Evolutionary conservation across 2,888 invertebrate species (phyloP).

Genomic region (Mimas tiliae): DNA sequence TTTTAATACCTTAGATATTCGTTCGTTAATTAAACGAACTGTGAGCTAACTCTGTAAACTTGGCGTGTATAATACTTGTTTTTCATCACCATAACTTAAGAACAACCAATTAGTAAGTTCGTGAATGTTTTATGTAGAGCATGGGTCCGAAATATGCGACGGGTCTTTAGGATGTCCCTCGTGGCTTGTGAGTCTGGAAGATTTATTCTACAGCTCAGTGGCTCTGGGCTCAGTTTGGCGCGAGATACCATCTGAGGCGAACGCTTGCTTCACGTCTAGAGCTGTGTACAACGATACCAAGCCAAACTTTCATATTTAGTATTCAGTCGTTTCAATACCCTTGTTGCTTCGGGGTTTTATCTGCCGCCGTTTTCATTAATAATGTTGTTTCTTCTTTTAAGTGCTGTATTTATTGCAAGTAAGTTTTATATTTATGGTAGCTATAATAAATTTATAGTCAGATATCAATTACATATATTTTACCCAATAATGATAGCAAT

Average conservation of each 20-base stretch:
- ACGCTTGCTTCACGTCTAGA: conserved; percentile 35
- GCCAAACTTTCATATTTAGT: neutral
- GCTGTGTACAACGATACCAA: neutral
- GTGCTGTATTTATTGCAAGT: conserved; percentile 41
- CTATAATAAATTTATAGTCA: no score
- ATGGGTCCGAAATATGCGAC: neutral
- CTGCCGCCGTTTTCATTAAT: neutral
- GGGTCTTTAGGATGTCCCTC: conserved; percentile 34
- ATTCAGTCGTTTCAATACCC: neutral
- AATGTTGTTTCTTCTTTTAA: conserved; percentile 32
- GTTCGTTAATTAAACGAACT: no score
- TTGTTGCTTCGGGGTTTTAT: neutral
- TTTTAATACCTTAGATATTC: no score
- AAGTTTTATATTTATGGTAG: conserved; percentile 29
- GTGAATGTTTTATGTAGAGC: conserved; percentile 1
- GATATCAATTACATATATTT: no score
- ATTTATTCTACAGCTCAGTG: conserved; percentile 22
- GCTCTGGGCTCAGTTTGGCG: conserved; percentile 53
- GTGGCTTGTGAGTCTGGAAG: neutral
- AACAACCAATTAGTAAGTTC: neutral
- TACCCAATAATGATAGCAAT: no score
- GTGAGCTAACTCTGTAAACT: neutral
- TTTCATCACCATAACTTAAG: neutral
- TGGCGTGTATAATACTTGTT: neutral
- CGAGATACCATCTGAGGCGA: conserved; percentile 41